These are phyloP conservation scores for Spinus olivaceus DNA, from an alignment of 2,797 vertebrate genomes.

Conservation along the genomic window DNA sequence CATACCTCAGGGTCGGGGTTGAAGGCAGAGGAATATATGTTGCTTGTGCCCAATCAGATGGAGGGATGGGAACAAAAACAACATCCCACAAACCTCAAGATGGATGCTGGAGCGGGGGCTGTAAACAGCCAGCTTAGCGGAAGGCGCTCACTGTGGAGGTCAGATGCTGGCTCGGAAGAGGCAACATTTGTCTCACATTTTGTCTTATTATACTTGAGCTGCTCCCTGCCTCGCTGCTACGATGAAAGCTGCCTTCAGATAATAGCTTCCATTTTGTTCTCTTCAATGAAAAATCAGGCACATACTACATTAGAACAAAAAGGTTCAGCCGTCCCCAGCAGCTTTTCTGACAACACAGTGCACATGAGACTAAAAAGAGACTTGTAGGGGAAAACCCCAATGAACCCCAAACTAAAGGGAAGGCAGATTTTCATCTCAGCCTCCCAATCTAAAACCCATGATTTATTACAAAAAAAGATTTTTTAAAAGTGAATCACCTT, in stretches of 20 bases:
- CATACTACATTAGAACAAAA: not conserved
- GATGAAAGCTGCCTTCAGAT: not conserved
- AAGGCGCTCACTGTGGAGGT: not conserved
- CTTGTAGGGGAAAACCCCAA: not conserved
- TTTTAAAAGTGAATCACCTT: not conserved
- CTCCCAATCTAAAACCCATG: not conserved
- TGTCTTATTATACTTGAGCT: not conserved
- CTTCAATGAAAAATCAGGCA: not conserved
- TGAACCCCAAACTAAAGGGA: not conserved
- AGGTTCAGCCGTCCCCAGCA: not conserved
- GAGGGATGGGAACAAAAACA: not conserved
- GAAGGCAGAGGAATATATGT: not conserved
- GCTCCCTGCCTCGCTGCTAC: not conserved
- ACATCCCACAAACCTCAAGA: constrained; percentile 7
- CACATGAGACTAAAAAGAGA: not conserved
- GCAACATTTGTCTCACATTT: not conserved
- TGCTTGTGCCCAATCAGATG: not conserved
- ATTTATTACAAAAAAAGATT: not conserved
- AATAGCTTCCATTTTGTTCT: constrained; percentile 1
- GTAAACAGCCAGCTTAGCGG: not conserved
- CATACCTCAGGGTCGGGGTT: not conserved
- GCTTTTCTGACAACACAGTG: not conserved
- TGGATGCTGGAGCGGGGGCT: not conserved
- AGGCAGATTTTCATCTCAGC: not conserved
- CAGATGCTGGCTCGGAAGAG: not conserved